Conservation (phyloP, 2,797 vertebrate species). For the Melanotaenia pygmaea region DNA sequence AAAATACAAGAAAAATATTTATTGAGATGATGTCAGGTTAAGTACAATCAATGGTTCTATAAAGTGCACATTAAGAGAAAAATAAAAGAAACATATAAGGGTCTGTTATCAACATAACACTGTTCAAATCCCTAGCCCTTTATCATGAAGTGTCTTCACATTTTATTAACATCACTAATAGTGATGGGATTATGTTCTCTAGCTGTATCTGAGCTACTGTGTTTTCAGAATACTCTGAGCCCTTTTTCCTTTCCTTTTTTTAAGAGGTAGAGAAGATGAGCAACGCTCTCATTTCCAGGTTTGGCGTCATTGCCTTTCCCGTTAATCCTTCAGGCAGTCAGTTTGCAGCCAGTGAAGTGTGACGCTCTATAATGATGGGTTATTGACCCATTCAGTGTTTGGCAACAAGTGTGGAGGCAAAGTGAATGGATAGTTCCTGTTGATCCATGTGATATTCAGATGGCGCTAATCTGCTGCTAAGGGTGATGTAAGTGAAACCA, state of each 20-base stretch:
- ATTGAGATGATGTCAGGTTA: neutral
- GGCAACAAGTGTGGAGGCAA: constrained; percentile 74
- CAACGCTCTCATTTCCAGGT: constrained; percentile 79
- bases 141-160: constrained; percentile 10
- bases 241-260: constrained; percentile 46
- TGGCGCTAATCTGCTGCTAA: constrained; percentile 33
- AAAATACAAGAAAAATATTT: neutral
- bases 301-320: constrained; percentile 80
- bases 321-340: constrained; percentile 88
- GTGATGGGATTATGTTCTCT: constrained; percentile 69
- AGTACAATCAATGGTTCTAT: neutral
- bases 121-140: neutral
- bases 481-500: constrained; percentile 48
- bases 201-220: constrained; percentile 27
- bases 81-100: neutral
- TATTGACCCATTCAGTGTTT: constrained; percentile 87
- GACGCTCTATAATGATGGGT: constrained; percentile 87
- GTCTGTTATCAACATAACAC: neutral
- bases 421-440: constrained; percentile 70
- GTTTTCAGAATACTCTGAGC: constrained; percentile 50
- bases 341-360: constrained; percentile 84
- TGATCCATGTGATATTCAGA: constrained; percentile 63
- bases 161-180: constrained; percentile 50
- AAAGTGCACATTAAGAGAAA: neutral
- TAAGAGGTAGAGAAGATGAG: constrained; percentile 78